These are phyloP conservation scores for Lophura nycthemera DNA, from an alignment of 2,113 vertebrate genomes.

Conservation along the genomic window DNA sequence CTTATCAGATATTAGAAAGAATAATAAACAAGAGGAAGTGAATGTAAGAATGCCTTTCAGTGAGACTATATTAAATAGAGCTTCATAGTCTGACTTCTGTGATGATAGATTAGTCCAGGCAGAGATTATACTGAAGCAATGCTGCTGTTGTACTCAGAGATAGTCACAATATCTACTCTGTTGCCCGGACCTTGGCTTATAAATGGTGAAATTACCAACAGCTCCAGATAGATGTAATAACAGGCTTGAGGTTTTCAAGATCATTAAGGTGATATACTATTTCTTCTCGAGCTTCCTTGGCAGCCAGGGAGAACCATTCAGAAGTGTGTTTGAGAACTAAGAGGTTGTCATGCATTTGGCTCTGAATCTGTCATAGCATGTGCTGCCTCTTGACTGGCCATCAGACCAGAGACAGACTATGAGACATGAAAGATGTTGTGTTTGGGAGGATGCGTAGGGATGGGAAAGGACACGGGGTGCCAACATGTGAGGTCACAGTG, in stretches of 20 bases:
- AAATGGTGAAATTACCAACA: not conserved
- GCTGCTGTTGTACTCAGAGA: not conserved
- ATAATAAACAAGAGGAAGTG: constrained; percentile 70
- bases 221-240: not conserved
- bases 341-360: not conserved
- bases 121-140: not conserved
- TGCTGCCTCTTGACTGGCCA: not conserved
- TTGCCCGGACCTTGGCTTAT: not conserved
- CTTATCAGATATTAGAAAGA: constrained; percentile 69
- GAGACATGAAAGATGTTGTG: not conserved
- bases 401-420: not conserved
- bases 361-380: not conserved
- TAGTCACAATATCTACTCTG: not conserved
- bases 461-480: not conserved
- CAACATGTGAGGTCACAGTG: not conserved
- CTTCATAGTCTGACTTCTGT: not conserved
- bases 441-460: not conserved
- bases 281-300: not conserved
- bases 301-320: not conserved
- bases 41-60: constrained; percentile 58
- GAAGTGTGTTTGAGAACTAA: not conserved
- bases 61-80: not conserved
- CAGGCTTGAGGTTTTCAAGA: not conserved
- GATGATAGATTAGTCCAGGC: not conserved
- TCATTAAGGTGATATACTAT: not conserved